These are phyloP conservation scores for Eurystomus gularis DNA, from an alignment of 2,113 vertebrate species.

Conservation along the genomic window DNA sequence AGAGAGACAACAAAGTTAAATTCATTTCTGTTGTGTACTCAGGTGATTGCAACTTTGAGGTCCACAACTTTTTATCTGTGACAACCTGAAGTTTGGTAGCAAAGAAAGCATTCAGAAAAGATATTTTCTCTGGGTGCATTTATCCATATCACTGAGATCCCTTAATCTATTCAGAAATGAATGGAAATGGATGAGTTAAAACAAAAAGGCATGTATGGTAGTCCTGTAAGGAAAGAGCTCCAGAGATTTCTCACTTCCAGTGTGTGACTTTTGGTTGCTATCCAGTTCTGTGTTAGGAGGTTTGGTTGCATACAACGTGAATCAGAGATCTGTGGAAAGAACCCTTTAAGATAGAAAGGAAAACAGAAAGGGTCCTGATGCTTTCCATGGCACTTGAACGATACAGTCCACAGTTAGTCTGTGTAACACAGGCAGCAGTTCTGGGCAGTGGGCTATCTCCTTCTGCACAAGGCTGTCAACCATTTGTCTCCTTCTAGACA, in stretches of 20 bases:
- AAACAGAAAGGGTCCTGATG: neutral
- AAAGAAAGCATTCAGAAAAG: neutral
- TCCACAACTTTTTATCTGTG: neutral
- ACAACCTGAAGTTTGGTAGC: neutral
- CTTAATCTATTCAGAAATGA: neutral
- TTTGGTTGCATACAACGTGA: neutral
- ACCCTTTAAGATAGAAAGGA: neutral
- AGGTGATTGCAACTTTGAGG: neutral
- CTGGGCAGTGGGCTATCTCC: neutral
- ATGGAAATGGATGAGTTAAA: neutral
- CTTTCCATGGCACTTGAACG: neutral
- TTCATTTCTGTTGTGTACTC: neutral
- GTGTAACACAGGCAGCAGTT: neutral
- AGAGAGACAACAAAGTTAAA: neutral
- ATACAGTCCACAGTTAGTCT: neutral
- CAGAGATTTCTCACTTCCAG: neutral
- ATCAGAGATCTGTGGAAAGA: neutral
- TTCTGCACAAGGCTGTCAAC: neutral
- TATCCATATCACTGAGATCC: neutral
- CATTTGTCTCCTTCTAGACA: neutral
- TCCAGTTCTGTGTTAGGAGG: neutral
- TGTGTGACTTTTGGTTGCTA: neutral
- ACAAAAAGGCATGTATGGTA: rapidly evolving
- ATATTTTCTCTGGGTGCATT: neutral
- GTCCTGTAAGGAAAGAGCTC: neutral